Conservation (phyloP, 2,888 invertebrate genomes). For the Philaethria dido region DNA sequence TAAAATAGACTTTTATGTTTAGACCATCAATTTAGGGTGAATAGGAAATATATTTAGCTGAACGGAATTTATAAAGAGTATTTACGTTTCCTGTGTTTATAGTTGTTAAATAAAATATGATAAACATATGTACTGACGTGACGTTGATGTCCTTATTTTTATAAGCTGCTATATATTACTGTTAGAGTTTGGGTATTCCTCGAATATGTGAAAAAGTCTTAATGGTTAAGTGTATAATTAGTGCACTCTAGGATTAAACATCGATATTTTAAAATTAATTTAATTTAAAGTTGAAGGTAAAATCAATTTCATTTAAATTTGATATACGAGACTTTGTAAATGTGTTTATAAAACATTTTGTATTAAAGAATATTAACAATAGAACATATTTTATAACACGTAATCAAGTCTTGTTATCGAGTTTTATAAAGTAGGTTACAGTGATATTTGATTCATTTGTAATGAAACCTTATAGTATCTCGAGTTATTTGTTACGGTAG, state of each 20-base stretch:
- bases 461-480: conserved; percentile 41
- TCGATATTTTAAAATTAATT: not conserved
- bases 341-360: not conserved
- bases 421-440: conserved; percentile 41
- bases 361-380: not conserved
- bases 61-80: not conserved
- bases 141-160: not conserved
- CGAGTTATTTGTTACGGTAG: conserved; percentile 12
- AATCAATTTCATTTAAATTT: too few species aligned
- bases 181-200: not conserved
- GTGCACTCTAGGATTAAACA: not conserved
- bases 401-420: conserved; percentile 1
- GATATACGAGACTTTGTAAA: not conserved
- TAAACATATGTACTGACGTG: not conserved
- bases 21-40: not conserved
- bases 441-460: conserved; percentile 42
- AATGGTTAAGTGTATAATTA: not conserved
- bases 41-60: not conserved
- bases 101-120: not conserved
- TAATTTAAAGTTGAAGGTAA: too few species aligned
- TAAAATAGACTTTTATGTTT: not conserved
- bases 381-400: not conserved
- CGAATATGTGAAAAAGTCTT: not conserved
- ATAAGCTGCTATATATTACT: not conserved
- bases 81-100: too few species aligned